Evolutionary conservation across 2,113 vertebrate species (phyloP), one percentile per base, ranked within the genome.

Genomic region (Dicerorhinus sumatrensis): DNA sequence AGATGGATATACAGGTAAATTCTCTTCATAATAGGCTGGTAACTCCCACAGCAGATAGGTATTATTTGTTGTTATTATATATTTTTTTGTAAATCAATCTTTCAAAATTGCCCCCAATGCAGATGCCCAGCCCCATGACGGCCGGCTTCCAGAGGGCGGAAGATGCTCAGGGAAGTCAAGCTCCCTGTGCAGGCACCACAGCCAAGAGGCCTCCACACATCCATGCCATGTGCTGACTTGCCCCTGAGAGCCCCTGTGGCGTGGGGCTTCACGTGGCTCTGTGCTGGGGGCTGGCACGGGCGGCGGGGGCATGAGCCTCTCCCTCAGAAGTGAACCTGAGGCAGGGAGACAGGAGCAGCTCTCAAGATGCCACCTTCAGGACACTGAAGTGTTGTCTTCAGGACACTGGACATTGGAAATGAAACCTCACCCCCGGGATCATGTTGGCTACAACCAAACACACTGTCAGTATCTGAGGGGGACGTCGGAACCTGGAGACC

Each of bases 211-310:
- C n/a, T 76, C 16, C n/a, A 0, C 8, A 4, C 2, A 1, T 46
- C 85, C 80, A 23, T 12, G 46, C n/a, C n/a, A 3, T 0, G 0
- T 8, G 42, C 11, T 8, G 25, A 58, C 51, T n/a, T 23, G 36
- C 6, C 39, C 10, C 29, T 0, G 1, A 5, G 33, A 6, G 1
- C 0, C 27, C 8, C 5, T 1, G 16, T 20, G 62, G 60, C 13
- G 2, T 3, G 31, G 31, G 89, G 27, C 48, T 58, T 81, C 76
- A 14, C 51, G 2, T 0, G 77, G 65, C 65, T 1, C 14, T 1
- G 1, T 23, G 31, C 42, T 0, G 0, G 51, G 56, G 21, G 20
- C 13, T 31, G 3, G 5, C 2, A 3, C 25, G 18, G 56, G 20
- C n/a, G 27, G 7, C 8, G 18, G 23, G 51, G 23, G 3, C 2